Conservation (phyloP, 2,113 vertebrate species). For the Limanda limanda region DNA sequence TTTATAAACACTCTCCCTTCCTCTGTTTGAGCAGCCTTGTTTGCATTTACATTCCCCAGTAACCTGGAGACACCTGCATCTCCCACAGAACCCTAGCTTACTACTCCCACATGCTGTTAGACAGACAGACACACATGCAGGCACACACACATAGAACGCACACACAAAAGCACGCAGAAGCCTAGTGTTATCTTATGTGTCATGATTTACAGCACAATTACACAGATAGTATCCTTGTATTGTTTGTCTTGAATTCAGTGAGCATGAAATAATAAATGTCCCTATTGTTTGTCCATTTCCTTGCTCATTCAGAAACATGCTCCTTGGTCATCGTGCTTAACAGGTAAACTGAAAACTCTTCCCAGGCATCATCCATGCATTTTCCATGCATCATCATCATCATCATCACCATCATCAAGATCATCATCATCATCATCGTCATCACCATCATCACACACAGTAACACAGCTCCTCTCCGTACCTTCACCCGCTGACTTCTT, state of each 20-base stretch:
- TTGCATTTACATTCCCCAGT: conserved; percentile 74
- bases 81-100: conserved; percentile 23
- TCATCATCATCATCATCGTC: conserved; percentile 1
- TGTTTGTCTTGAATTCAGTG: conserved; percentile 52
- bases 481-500: conserved; percentile 16
- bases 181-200: conserved; percentile 32
- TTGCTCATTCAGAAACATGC: background rate
- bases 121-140: conserved; percentile 26
- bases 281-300: conserved; percentile 39
- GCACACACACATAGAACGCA: conserved; percentile 20
- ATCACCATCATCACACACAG: background rate
- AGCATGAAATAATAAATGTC: conserved; percentile 24
- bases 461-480: conserved; percentile 3
- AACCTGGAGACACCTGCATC: conserved; percentile 77
- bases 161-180: background rate
- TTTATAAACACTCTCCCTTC: conserved; percentile 52
- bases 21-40: conserved; percentile 69
- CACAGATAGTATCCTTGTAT: conserved; percentile 24
- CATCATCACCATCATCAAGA: conserved; percentile 3
- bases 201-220: conserved; percentile 53
- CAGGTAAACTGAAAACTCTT: conserved; percentile 8
- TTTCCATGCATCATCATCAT: conserved; percentile 49
- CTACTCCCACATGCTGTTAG: conserved; percentile 46
- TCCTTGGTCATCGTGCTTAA: background rate
- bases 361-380: conserved; percentile 7